Evolutionary conservation across 2,113 vertebrate genomes (phyloP).

Genomic region (Acinonyx jubatus): DNA sequence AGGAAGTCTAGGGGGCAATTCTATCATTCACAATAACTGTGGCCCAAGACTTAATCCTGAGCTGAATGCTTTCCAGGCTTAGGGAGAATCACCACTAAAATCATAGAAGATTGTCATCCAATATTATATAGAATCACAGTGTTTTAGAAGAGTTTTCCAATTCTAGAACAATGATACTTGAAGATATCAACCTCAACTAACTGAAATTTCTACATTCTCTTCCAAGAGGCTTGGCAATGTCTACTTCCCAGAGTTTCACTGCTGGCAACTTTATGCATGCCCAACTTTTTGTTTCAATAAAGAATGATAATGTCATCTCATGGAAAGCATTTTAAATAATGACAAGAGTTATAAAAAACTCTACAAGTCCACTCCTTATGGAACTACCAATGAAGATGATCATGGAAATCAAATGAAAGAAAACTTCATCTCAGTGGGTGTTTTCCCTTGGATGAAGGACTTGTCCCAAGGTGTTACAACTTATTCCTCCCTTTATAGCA

Average conservation of each 20-base stretch:
- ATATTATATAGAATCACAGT: neutral
- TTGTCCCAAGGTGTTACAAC: fast-evolving
- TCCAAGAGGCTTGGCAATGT: neutral
- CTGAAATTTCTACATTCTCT: neutral
- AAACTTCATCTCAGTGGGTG: neutral
- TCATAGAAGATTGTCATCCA: neutral
- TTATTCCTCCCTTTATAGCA: neutral
- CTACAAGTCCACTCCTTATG: neutral
- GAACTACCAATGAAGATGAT: neutral
- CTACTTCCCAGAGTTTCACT: neutral
- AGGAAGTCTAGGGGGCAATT: neutral
- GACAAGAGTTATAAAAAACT: neutral
- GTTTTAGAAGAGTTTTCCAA: neutral
- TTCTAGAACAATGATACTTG: too few species aligned
- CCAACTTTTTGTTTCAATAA: neutral
- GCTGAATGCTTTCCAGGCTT: neutral
- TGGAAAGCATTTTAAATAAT: neutral
- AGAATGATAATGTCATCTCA: neutral
- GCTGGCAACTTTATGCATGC: neutral
- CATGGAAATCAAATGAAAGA: neutral
- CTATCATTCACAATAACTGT: neutral
- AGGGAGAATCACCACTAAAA: too few species aligned
- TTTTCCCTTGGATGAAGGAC: neutral
- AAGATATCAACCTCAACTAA: neutral
- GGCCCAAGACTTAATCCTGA: neutral